Base-by-base conservation (phyloP, 1,140 invertebrate genomes). In the Drosophila grimshawi region DNA sequence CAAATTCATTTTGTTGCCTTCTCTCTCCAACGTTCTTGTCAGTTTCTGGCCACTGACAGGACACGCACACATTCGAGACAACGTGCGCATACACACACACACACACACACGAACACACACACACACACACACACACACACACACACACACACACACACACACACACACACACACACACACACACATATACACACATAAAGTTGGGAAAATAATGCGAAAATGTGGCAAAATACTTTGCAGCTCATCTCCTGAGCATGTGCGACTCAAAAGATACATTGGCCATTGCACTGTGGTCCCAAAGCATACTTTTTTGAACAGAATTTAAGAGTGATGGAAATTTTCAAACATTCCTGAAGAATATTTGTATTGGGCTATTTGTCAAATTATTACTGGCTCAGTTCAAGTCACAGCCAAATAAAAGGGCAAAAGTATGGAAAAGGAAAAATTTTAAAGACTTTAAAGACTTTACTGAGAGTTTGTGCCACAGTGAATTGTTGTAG, bases 171-270 rank as follows among this genome's bases (percentile, higher is more conserved):
- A n/a, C n/a, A n/a, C n/a, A n/a, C n/a, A 27, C 10, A 67, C 43
- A 19, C 43, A 49, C 45, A 33, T 29, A 19, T 10, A 46, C n/a
- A 59, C 11, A 10, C 29, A 7, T 32, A 33, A 7, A 56, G 53
- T 8, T 35, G 30, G 10, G 41, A 68, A 73, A 73, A 56, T 73
- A 68, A 41, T 67, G 49, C 64, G 56, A 73, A 73, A 73, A 73
- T 73, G 70, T 73, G 70, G 70, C 70, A 73, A 70, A 75, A 62
- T 75, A 51, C 52, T 75, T 75, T 62, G 59, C 72, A 75, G 73
- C 73, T 76, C 73, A 71, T 76, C 60, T 65, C 33, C 41, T 11
- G 27, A 62, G 68, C 64, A 74, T 73, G 55, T 66, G 62, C 52
- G 29, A 46, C 37, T 30, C n/a, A 5, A 35, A n/a, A 52, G 29